phyloP scores from a whole-genome alignment of 2,888 invertebrate genomes.

The Anticlea derivata region DNA sequence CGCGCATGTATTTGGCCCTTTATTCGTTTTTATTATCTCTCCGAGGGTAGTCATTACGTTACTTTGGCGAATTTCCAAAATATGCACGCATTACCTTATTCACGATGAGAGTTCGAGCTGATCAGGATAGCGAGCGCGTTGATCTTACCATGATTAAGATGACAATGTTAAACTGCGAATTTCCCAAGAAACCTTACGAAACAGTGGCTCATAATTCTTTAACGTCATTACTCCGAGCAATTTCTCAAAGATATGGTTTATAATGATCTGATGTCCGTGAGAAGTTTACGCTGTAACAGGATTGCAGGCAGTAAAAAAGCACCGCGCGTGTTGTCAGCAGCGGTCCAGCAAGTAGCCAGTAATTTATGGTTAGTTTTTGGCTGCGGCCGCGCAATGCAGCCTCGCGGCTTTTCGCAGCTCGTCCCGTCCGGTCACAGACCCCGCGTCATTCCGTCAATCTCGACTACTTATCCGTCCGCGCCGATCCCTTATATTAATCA shows the following conservation, averaged over 20 bases:
- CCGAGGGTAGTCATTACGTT: constrained; percentile 38
- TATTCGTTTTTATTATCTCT: constrained; percentile 49
- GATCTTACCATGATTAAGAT: constrained; percentile 47
- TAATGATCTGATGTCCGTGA: constrained; percentile 74
- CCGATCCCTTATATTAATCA: constrained; percentile 79
- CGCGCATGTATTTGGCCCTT: constrained; percentile 53
- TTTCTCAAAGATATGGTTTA: constrained; percentile 69
- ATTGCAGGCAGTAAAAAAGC: constrained; percentile 70
- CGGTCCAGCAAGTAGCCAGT: constrained; percentile 78
- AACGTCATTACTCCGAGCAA: constrained; percentile 70
- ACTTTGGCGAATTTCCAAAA: constrained; percentile 35
- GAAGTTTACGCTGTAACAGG: constrained; percentile 79
- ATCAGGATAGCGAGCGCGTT: constrained; percentile 41
- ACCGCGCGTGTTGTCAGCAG: constrained; percentile 75
- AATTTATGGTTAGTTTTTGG: constrained; percentile 85
- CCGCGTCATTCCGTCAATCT: constrained; percentile 78
- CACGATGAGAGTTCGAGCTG: constrained; percentile 22
- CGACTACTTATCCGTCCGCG: constrained; percentile 79
- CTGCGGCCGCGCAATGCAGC: constrained; percentile 77
- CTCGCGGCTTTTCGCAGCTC: constrained; percentile 73
- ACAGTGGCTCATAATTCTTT: constrained; percentile 61
- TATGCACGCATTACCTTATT: constrained; percentile 33
- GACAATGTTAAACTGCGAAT: constrained; percentile 51
- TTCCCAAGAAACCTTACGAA: constrained; percentile 58
- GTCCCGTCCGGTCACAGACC: constrained; percentile 76